phyloP scores from a whole-genome alignment of 2,797 vertebrate species.

The Eremophila alpestris region DNA sequence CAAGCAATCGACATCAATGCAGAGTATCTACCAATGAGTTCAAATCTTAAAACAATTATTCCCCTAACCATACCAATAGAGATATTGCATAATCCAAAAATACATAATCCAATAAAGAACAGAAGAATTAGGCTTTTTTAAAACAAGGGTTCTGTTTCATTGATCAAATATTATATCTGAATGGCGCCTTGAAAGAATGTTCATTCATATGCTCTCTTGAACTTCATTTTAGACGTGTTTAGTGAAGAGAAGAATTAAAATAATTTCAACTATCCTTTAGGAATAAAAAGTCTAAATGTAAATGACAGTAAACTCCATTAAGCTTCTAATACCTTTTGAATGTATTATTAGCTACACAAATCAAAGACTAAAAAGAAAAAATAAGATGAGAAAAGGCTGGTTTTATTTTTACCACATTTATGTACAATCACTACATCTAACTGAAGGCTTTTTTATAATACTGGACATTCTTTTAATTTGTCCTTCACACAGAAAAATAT shows the following conservation, averaged over 20 bases:
- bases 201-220: background rate
- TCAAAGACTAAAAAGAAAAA: background rate
- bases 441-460: background rate
- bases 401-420: background rate
- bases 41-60: slow-evolving; percentile 27
- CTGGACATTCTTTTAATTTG: background rate
- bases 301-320: slow-evolving; percentile 10
- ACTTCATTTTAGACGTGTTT: background rate
- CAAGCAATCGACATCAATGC: background rate
- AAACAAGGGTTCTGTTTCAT: background rate
- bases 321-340: slow-evolving; percentile 16
- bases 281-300: background rate
- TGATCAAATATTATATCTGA: background rate
- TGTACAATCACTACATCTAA: background rate
- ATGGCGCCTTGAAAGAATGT: background rate
- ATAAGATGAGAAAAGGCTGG: background rate
- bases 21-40: background rate
- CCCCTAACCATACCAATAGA: background rate
- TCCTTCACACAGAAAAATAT: background rate
- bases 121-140: background rate
- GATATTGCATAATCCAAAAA: background rate
- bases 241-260: slow-evolving; percentile 24
- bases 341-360: background rate
- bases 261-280: background rate
- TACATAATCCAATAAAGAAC: background rate